A percentile compares a stretch with the other conserved stretches of the same genome.
phyloP scores from a whole-genome alignment of 2,797 vertebrate species.

The Thaleichthys pacificus region DNA sequence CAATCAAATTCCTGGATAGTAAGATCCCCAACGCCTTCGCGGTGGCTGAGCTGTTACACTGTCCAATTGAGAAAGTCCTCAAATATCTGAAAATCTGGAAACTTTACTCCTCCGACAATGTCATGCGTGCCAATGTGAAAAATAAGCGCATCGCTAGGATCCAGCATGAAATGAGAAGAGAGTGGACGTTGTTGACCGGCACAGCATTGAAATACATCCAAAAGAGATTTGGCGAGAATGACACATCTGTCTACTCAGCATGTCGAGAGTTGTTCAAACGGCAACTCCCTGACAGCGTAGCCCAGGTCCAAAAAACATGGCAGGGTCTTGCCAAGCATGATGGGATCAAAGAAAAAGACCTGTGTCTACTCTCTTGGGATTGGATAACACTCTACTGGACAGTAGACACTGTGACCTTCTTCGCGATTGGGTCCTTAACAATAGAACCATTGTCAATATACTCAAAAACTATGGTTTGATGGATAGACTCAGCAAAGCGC shows the following conservation, averaged over 20 bases:
- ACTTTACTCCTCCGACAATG: background rate
- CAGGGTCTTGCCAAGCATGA: background rate
- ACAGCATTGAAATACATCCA: background rate
- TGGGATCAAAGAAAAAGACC: constrained; percentile 2
- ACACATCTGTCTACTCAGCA: background rate
- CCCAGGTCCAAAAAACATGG: constrained; percentile 5
- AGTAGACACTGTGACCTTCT: no score
- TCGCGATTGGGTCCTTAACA: no score
- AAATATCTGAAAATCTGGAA: background rate
- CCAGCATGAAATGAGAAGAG: background rate
- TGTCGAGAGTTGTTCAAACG: constrained; percentile 2
- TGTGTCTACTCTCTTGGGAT: no score
- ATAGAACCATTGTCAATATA: no score
- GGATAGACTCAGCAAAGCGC: no score
- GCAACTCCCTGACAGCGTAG: background rate
- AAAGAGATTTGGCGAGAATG: background rate
- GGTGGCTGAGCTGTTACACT: constrained; percentile 9
- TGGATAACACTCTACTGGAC: no score
- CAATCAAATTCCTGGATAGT: background rate
- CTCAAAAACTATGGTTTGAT: no score
- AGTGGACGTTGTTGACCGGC: background rate
- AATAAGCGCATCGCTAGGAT: background rate
- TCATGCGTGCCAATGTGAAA: background rate
- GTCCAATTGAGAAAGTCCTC: background rate
- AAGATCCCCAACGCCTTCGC: constrained; percentile 8